Percentiles rank a stretch among this genome's conserved stretches.
Evolutionary conservation across 2,797 vertebrate genomes (phyloP).

Genomic region (Holocentrus rufus): DNA sequence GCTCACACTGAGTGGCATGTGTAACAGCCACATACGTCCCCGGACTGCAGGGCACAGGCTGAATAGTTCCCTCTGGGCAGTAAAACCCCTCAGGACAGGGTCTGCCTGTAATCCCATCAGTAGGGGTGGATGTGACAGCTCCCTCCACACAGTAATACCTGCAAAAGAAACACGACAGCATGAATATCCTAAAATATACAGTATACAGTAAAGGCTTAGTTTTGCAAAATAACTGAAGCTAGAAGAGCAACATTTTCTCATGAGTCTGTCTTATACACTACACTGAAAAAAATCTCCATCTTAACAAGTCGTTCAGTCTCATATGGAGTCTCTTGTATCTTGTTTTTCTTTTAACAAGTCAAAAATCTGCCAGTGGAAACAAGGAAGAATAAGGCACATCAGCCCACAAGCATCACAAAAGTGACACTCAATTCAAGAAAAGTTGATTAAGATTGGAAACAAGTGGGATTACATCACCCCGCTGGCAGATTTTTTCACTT

Average conservation of each 20-base stretch:
- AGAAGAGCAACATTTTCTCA: not conserved
- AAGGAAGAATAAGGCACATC: no score
- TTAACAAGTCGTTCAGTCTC: no score
- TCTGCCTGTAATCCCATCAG: constrained; percentile 80
- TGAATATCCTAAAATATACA: not conserved
- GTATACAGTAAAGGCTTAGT: not conserved
- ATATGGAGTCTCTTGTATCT: no score
- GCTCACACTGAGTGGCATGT: constrained; percentile 79
- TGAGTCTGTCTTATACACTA: no score
- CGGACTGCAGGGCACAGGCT: constrained; percentile 79
- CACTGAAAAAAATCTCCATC: no score
- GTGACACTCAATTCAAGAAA: no score
- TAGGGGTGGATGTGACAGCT: constrained; percentile 74
- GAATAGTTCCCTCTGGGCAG: constrained; percentile 82
- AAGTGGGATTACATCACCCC: no score
- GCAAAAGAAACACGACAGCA: constrained; percentile 24
- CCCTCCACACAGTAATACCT: constrained; percentile 85
- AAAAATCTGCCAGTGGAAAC: no score
- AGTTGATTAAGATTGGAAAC: no score
- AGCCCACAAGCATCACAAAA: no score
- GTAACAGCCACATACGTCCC: constrained; percentile 82
- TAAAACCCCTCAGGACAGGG: constrained; percentile 82
- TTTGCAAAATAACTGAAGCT: not conserved
- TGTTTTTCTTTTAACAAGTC: no score
- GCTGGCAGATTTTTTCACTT: no score